Base-by-base conservation (phyloP, 2,797 vertebrate species). In the Aselliscus stoliczkanus region DNA sequence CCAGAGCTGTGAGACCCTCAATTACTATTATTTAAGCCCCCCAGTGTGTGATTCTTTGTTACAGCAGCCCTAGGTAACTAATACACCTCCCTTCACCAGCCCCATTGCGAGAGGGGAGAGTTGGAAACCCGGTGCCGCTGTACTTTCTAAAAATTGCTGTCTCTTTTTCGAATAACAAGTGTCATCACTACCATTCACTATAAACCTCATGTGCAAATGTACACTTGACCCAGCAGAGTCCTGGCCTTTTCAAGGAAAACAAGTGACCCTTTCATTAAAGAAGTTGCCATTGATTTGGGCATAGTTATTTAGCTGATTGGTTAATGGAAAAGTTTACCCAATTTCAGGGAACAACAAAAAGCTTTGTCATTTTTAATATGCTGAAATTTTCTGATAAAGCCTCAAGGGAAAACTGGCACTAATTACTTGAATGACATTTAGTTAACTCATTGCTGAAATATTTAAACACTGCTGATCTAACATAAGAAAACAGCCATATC, bases 271-370 rank as follows among this genome's bases (percentile, higher is more conserved):
- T 69, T 80, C 76, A 80, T 31, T 89, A n/a, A 97, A 67, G 72
- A 91, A 15, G 65, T 77, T 95, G 47, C 50, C 29, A 42, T 34
- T 47, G 83, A 84, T 93, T 39, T 70, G 15, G 77, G 72, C 92
- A 7, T 87, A 90, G 14, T 96, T 89, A 73, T 95, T 95, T 96
- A 67, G 89, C 88, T 93, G 75, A 87, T 93, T 88, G 75, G 85
- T 91, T 92, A 89, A 96, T 94, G 88, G 86, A 39, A 96, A 95
- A 89, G 87, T 96, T 95, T 92, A 93, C 31, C 29, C 97, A 81
- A 97, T 97, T 97, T 97, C 89, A 54, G 2, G 2, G 47, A 80
- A 34, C 17, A n/a, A 94, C 75, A 60, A n/a, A 88, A 97, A 95
- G 67, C 37, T 90, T 96, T 95, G 47, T 93, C 89, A 94, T 92